phyloP scores from a whole-genome alignment of 1,140 invertebrate species.

The Cotesia chilonis region DNA sequence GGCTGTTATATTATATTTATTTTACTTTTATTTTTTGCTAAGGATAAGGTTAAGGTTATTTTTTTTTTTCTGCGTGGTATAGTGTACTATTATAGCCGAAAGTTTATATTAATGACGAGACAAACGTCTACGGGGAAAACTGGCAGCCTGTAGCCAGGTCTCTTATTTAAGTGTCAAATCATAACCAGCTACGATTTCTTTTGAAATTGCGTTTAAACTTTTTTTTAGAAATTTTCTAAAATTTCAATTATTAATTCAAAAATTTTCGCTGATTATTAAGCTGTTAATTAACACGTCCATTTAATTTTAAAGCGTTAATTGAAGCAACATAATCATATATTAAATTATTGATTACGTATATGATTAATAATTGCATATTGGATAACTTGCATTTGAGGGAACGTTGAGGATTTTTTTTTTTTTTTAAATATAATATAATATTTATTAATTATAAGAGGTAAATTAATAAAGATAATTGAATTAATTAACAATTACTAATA shows the following conservation, averaged over 20 bases:
- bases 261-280: too few species aligned
- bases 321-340: conserved; percentile 16
- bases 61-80: not conserved
- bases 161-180: conserved; percentile 13
- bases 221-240: not conserved
- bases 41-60: not conserved
- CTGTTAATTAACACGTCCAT: conserved; percentile 3
- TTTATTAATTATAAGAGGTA: conserved; percentile 13
- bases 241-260: not conserved
- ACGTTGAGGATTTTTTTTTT: conserved; percentile 27
- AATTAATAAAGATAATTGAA: conserved; percentile 23
- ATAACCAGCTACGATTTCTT: conserved; percentile 27
- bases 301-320: conserved; percentile 23
- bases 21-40: conserved; percentile 12
- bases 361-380: not conserved
- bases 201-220: not conserved
- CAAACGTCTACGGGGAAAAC: conserved; percentile 29
- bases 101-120: conserved; percentile 10
- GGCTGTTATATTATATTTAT: conserved; percentile 10
- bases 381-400: not conserved
- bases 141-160: conserved; percentile 38
- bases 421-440: conserved; percentile 14
- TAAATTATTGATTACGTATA: not conserved
- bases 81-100: not conserved
- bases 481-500: conserved; percentile 35